Conservation (phyloP, 2,113 vertebrate genomes). For the Accipiter cooperii region DNA sequence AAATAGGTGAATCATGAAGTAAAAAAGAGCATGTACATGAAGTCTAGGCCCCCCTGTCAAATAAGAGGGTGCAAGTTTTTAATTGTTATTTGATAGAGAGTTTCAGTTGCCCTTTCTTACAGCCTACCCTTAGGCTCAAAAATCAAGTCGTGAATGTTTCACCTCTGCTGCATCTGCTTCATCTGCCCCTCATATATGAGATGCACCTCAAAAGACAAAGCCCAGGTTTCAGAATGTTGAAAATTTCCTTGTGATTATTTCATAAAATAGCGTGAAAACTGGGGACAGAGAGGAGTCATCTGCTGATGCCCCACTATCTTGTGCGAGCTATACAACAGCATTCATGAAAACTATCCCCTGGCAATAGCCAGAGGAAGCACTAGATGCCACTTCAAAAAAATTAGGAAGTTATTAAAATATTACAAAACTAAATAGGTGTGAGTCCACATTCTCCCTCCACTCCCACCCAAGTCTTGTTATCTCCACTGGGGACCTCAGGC, state of each 20-base stretch:
- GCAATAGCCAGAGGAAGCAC: background rate
- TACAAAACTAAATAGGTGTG: background rate
- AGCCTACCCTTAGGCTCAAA: background rate
- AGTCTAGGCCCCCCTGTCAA: background rate
- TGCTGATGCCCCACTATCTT: background rate
- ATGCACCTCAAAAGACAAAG: background rate
- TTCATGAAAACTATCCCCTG: background rate
- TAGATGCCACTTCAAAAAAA: background rate
- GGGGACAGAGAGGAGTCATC: background rate
- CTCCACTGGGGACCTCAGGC: background rate
- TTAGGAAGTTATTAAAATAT: background rate
- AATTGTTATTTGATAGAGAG: background rate
- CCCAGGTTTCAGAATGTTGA: background rate
- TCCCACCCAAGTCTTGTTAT: background rate
- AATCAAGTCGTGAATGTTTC: background rate
- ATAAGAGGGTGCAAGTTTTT: background rate
- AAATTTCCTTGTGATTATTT: background rate
- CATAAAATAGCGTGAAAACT: background rate
- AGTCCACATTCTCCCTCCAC: background rate
- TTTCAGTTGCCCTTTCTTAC: background rate
- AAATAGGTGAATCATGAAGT: background rate
- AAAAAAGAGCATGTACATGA: background rate
- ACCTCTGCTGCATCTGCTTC: background rate
- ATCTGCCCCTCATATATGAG: background rate
- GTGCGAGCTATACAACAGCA: background rate